These are phyloP conservation scores for Botrylloides violaceus DNA, from an alignment of 23 tunicate genomes.

Conservation along the genomic window DNA sequence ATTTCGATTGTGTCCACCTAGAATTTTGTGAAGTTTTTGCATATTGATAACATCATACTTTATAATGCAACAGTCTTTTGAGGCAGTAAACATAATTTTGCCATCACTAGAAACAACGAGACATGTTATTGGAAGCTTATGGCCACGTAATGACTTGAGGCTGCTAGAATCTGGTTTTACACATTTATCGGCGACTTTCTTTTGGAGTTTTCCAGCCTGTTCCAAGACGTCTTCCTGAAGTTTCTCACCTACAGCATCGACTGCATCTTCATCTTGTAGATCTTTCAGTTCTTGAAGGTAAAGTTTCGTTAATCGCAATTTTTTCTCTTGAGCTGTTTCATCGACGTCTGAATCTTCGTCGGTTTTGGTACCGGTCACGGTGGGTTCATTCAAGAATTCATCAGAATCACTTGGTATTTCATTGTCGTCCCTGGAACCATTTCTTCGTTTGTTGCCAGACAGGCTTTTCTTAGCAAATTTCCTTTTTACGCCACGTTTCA, in stretches of 20 bases:
- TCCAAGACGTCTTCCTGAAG: conserved; percentile 76
- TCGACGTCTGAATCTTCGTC: conserved; percentile 36
- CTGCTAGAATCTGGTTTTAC: conserved; percentile 13
- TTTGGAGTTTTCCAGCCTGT: conserved; percentile 60
- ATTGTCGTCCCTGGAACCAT: conserved; percentile 11
- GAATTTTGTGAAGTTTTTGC: conserved; percentile 1
- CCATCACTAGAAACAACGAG: conserved; percentile 44
- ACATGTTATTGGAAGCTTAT: conserved; percentile 39
- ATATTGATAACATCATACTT: conserved; percentile 38
- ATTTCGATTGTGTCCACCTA: conserved; percentile 10
- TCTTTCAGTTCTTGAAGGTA: conserved; percentile 55
- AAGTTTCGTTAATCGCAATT: conserved; percentile 58
- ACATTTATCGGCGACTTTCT: conserved; percentile 63
- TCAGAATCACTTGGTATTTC: conserved; percentile 73
- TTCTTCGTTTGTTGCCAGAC: neutral
- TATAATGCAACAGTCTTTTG: conserved; percentile 81
- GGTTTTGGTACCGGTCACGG: neutral
- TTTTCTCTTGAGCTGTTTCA: conserved; percentile 89
- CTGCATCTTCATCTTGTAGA: conserved; percentile 27
- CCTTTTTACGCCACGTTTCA: neutral
- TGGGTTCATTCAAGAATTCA: conserved; percentile 13
- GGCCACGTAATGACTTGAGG: conserved; percentile 43
- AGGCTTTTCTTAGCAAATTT: neutral
- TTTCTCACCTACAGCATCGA: conserved; percentile 60
- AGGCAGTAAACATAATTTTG: conserved; percentile 35